Evolutionary conservation across 2,888 invertebrate species (phyloP).

Genomic region (Andrena minutula): DNA sequence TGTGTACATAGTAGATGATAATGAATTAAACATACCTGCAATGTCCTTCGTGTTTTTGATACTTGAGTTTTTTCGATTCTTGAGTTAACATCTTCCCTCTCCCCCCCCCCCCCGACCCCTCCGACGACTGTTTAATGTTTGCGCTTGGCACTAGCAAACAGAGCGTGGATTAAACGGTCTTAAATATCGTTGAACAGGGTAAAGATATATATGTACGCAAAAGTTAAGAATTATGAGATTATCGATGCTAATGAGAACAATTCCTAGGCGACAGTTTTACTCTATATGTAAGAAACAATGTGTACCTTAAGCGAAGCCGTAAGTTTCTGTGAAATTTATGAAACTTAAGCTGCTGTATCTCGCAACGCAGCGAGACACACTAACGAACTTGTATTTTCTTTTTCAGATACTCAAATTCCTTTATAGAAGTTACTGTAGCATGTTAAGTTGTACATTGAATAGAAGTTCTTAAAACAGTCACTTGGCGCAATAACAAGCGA

Average conservation of each 20-base stretch:
- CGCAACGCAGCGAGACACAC: background rate
- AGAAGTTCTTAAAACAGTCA: conserved; percentile 23
- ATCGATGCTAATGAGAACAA: conserved; percentile 17
- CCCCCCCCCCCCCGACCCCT: too few species aligned
- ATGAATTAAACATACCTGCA: conserved; percentile 48
- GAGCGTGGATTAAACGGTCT: conserved; percentile 34
- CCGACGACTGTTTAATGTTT: background rate
- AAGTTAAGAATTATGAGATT: conserved; percentile 44
- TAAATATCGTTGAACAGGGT: conserved; percentile 64
- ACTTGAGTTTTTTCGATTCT: conserved; percentile 57
- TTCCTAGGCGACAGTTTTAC: conserved; percentile 40
- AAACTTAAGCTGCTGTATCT: background rate
- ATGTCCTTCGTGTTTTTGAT: conserved; percentile 34
- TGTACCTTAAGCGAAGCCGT: conserved; percentile 41
- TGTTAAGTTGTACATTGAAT: conserved; percentile 45
- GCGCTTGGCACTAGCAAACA: conserved; percentile 18
- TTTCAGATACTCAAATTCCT: conserved; percentile 53
- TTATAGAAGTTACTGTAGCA: conserved; percentile 32
- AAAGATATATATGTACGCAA: conserved; percentile 46
- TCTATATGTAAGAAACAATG: conserved; percentile 39
- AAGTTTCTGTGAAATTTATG: conserved; percentile 22
- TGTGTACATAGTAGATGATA: conserved; percentile 48
- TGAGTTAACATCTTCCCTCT: conserved; percentile 38
- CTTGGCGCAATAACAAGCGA: conserved; percentile 32
- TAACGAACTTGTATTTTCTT: conserved; percentile 8